Base-by-base conservation (phyloP, 2,888 invertebrate species). In the Oasisia sp. region DNA sequence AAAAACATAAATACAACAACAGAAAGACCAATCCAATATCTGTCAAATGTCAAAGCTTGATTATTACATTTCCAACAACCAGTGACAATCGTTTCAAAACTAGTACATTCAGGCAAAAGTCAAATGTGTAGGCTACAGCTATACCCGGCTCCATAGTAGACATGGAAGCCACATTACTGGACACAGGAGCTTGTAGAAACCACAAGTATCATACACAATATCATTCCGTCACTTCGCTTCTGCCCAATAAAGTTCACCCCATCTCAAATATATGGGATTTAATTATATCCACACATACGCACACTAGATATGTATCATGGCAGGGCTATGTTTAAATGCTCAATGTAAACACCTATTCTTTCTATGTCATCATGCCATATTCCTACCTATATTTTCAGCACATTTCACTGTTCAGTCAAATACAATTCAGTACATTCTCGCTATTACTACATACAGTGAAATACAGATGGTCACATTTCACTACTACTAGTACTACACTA, bases 231-330 rank as follows among this genome's bases (percentile, higher is more conserved):
- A 14, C 5, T 27, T 27, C 19, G 27, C 74, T n/a, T 27, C 27
- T n/a, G 7, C 3, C 7, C 74, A 74, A 27, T 4, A 74, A 74
- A 74, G 19, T 74, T 27, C 74, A 74, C 7, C 74, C 74, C 74
- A 74, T 5, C 74, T 74, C 19, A 74, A 74, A n/a, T 74, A 74
- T 19, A 74, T 74, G 27, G n/a, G 74, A 74, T 19, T 74, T 19
- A 27, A 7, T 19, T 27, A 74, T 74, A 74, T 74, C 14, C 27
- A 74, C 7, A 0, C 74, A 27, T n/a, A 27, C 74, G 11, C 2
- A 74, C 74, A 74, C 74, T 74, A 74, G 74, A 74, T 74, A 19
- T 74, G 74, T 74, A 74, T 74, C 27, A 74, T n/a, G 74, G 74
- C 27, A 74, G 27, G 74, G 74, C 74, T 74, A 74, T 74, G 74